A percentile compares a stretch with the other conserved stretches of the same genome.
phyloP scores from a whole-genome alignment of 2,797 vertebrate species.

The Melanotaenia boesemani region DNA sequence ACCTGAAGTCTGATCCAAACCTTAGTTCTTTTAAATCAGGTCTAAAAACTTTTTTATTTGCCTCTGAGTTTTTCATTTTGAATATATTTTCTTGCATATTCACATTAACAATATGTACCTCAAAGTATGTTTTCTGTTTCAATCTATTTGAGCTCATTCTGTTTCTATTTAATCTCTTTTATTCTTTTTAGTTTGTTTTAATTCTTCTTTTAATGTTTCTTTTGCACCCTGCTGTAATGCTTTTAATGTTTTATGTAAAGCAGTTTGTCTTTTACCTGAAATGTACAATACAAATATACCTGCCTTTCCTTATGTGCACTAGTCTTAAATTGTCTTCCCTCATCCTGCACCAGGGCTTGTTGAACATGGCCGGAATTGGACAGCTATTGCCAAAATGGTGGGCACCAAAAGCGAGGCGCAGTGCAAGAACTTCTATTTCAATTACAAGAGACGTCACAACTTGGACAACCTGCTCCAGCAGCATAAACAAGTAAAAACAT shows the following conservation, averaged over 20 bases:
- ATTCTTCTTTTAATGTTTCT: too few species aligned
- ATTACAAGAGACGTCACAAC: slow-evolving; percentile 97
- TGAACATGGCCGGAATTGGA: slow-evolving; percentile 98
- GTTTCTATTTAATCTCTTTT: too few species aligned
- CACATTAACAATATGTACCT: not conserved
- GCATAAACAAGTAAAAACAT: slow-evolving; percentile 89
- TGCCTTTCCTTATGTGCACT: not conserved
- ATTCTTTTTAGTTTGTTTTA: too few species aligned
- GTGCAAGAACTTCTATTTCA: slow-evolving; percentile 99
- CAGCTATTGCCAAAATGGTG: slow-evolving; percentile 99
- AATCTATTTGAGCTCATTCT: not conserved
- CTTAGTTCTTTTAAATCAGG: not conserved
- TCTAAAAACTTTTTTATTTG: too few species aligned
- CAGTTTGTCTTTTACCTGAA: not conserved
- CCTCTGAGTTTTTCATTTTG: not conserved
- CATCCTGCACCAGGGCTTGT: slow-evolving; percentile 86
- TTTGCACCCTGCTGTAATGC: not conserved
- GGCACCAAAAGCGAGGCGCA: slow-evolving; percentile 98
- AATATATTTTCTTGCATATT: not conserved
- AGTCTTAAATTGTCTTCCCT: slow-evolving; percentile 6
- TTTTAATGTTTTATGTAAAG: not conserved
- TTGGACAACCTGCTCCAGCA: slow-evolving; percentile 97
- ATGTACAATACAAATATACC: not conserved
- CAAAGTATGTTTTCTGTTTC: not conserved
- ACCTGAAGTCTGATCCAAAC: not conserved